Evolutionary conservation across 1,140 invertebrate genomes (phyloP), one percentile per base, ranked within the genome.

Genomic region (Pachyrhynchus sulphureomaculatus): DNA sequence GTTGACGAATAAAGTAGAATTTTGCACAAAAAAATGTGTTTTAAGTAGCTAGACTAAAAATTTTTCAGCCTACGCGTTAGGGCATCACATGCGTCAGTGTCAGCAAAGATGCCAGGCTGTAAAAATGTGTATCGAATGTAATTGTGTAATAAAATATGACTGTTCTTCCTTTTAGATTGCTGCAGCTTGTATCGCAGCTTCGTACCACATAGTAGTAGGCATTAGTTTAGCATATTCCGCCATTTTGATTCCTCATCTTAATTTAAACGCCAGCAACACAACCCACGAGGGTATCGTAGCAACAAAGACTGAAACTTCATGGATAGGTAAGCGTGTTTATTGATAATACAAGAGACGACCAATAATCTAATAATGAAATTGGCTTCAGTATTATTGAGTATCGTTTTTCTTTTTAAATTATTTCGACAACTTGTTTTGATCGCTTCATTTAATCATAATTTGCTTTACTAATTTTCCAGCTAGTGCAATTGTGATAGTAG

Each of bases 191-290:
- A 73, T 82, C 12, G 78, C 81, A 3, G 79, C 80, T 3, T 77
- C 79, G 17, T 83, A 82, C 65, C 82, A 85, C 60, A 78, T 85
- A 56, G 80, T 78, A 5, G 80, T 84, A 6, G 83, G 83, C 8
- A 72, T 84, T 2, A 75, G 78, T 29, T 79, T 80, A 2, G 85
- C 85, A 0, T 86, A 83, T 68, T 86, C 84, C 8, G 83, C 83
- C 4, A 82, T 86, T n/a, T 71, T 86, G 15, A 71, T 86, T 33
- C 84, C 85, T 0, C 83, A 86, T 70, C 68, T 86, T 15, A 61
- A 62, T 44, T 32, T 42, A 13, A 57, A 63, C 34, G 32, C 18
- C 9, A 53, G 32, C 1, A 33, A 55, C 15, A n/a, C 20, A 2
- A 45, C 37, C 12, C 29, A 23, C 9, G 29, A 44, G 17, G 61